These are phyloP conservation scores for Amphimedon queenslandica DNA, from an alignment of 37 sponge, comb jelly and placozoan genomes.

Conservation along the genomic window DNA sequence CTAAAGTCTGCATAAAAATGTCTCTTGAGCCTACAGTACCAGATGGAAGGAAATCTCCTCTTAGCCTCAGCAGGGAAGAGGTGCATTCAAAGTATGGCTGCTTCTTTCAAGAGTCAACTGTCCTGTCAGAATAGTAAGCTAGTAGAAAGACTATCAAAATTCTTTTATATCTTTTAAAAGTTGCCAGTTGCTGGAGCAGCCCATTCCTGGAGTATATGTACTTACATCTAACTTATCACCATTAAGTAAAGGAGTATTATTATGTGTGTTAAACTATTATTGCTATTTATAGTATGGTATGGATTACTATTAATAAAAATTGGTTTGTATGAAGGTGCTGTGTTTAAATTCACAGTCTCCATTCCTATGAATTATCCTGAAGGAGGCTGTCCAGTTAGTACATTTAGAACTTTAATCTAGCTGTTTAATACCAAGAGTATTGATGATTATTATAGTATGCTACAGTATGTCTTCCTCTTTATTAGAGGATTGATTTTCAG, in stretches of 20 bases:
- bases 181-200: slow-evolving; percentile 43
- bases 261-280: background rate
- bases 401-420: background rate
- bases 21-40: background rate
- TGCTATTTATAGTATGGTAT: slow-evolving; percentile 65
- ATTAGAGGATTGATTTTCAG: slow-evolving; percentile 66
- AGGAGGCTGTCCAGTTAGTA: slow-evolving; percentile 81
- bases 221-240: slow-evolving; percentile 55
- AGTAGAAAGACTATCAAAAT: background rate
- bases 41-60: slow-evolving; percentile 50
- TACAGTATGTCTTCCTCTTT: background rate
- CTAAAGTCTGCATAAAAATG: no score
- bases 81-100: slow-evolving; percentile 28
- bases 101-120: slow-evolving; percentile 57
- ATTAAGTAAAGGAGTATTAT: slow-evolving; percentile 35
- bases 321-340: slow-evolving; percentile 64
- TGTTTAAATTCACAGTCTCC: slow-evolving; percentile 69
- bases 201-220: slow-evolving; percentile 67
- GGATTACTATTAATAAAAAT: slow-evolving; percentile 58
- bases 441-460: background rate
- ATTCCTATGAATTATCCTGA: slow-evolving; percentile 72
- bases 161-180: slow-evolving; percentile 5
- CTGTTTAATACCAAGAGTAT: background rate
- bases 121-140: slow-evolving; percentile 64
- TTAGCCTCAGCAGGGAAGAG: slow-evolving; percentile 32